Evolutionary conservation across 2,888 invertebrate genomes (phyloP).

Genomic region (Catocala sponsa): DNA sequence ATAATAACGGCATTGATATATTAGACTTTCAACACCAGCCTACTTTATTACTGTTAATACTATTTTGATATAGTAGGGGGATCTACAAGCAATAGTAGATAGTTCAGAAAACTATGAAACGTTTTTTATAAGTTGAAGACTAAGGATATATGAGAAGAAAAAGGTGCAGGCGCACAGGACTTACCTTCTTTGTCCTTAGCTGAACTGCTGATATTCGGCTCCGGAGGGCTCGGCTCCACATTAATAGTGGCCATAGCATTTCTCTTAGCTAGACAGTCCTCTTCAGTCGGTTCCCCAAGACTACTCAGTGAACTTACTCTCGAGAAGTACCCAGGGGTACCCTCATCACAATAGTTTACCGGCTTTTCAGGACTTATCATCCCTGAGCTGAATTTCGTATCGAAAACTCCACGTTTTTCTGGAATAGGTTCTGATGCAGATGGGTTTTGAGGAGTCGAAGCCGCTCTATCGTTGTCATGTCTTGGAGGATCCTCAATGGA

Average conservation of each 20-base stretch:
- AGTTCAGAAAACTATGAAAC: background rate
- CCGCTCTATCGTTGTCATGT: slow-evolving; percentile 81
- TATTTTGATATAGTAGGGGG: too few species aligned
- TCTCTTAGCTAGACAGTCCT: slow-evolving; percentile 78
- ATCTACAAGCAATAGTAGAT: slow-evolving; percentile 6
- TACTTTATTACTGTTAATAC: too few species aligned
- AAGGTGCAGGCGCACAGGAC: slow-evolving; percentile 3
- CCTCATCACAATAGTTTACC: slow-evolving; percentile 95
- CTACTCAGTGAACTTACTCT: slow-evolving; percentile 89
- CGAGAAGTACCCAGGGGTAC: slow-evolving; percentile 94
- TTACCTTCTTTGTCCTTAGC: slow-evolving; percentile 83
- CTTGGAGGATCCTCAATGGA: slow-evolving; percentile 82
- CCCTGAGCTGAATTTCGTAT: slow-evolving; percentile 89
- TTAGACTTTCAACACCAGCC: too few species aligned
- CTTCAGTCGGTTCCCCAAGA: slow-evolving; percentile 85
- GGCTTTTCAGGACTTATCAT: slow-evolving; percentile 93
- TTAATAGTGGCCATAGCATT: slow-evolving; percentile 82
- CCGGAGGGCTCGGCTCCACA: slow-evolving; percentile 70
- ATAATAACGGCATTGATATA: too few species aligned
- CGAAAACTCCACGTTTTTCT: slow-evolving; percentile 75
- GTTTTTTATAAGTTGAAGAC: too few species aligned
- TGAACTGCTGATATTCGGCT: slow-evolving; percentile 67
- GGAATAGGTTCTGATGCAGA: slow-evolving; percentile 58
- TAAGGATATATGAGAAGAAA: background rate
- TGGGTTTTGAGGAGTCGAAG: slow-evolving; percentile 67